A percentile compares a stretch with the other conserved stretches of the same genome.
phyloP scores from a whole-genome alignment of 2,113 vertebrate genomes.

The Oryzias curvinotus region DNA sequence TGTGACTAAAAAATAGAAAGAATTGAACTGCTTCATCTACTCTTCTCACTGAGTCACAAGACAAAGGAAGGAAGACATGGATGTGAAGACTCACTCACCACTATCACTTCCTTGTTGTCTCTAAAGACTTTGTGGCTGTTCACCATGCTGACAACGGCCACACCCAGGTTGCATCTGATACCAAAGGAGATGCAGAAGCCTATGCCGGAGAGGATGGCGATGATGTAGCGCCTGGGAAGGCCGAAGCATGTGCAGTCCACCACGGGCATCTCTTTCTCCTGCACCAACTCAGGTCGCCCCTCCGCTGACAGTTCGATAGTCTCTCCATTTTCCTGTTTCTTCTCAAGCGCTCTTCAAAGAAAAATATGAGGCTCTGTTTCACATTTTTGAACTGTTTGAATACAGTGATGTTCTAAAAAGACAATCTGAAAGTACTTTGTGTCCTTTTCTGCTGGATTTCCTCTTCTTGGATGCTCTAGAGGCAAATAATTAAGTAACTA shows the following conservation, averaged over 20 bases:
- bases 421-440: not conserved
- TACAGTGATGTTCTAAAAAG: not conserved
- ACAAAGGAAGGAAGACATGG: not conserved
- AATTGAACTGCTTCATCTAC: too few species aligned
- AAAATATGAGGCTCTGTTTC: not conserved
- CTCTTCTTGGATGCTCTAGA: too few species aligned
- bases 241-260: conserved; percentile 92
- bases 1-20: too few species aligned
- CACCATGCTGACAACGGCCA: conserved; percentile 94
- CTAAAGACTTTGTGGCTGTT: conserved; percentile 86
- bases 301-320: conserved; percentile 88
- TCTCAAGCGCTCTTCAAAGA: conserved; percentile 81
- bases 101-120: conserved; percentile 81
- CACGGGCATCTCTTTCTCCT: conserved; percentile 84
- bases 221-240: conserved; percentile 89
- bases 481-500: too few species aligned
- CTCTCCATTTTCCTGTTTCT: conserved; percentile 85
- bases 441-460: too few species aligned
- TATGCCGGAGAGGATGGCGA: conserved; percentile 90
- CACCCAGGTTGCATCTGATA: conserved; percentile 91
- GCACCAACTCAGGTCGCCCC: conserved; percentile 77
- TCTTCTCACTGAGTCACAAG: not conserved
- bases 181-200: conserved; percentile 95
- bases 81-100: conserved; percentile 71
- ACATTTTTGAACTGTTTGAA: not conserved